Conservation (phyloP, 2,113 vertebrate species). For the Zapus hudsonius region DNA sequence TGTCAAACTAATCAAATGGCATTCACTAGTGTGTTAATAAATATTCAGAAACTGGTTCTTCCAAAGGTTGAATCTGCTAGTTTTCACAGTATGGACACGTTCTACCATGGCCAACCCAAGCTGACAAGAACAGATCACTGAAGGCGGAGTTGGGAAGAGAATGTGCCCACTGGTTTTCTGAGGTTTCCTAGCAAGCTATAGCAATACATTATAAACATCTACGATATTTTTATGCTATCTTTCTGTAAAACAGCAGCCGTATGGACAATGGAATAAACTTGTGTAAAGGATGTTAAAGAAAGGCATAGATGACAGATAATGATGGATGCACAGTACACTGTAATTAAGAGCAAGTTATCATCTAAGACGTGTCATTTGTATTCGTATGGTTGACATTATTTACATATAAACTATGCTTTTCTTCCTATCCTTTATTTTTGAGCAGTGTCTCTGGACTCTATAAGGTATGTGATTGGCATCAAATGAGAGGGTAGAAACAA, state of each 20-base stretch:
- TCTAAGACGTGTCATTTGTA: not conserved
- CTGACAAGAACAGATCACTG: not conserved
- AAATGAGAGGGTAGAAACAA: conserved; percentile 54
- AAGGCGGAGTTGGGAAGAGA: not conserved
- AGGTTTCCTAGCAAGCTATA: not conserved
- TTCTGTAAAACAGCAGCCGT: not conserved
- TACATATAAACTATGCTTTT: conserved; percentile 15
- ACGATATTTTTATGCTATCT: conserved; percentile 13
- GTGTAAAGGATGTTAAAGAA: not conserved
- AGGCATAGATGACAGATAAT: not conserved
- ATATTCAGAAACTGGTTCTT: not conserved
- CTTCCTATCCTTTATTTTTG: not conserved
- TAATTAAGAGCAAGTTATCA: conserved; percentile 27
- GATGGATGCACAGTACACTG: not conserved
- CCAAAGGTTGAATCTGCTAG: not conserved
- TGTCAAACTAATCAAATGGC: not conserved
- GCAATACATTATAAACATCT: not conserved
- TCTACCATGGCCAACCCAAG: not conserved
- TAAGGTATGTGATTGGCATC: conserved; percentile 51
- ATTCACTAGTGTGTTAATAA: not conserved
- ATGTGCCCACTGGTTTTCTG: not conserved
- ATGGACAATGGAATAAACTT: not conserved
- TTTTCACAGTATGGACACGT: not conserved
- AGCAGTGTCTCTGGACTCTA: not conserved
- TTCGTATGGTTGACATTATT: conserved; percentile 10